Percentiles rank a stretch among this genome's conserved stretches.
phyloP scores from a whole-genome alignment of 1,140 invertebrate genomes.

The Wasmannia auropunctata region DNA sequence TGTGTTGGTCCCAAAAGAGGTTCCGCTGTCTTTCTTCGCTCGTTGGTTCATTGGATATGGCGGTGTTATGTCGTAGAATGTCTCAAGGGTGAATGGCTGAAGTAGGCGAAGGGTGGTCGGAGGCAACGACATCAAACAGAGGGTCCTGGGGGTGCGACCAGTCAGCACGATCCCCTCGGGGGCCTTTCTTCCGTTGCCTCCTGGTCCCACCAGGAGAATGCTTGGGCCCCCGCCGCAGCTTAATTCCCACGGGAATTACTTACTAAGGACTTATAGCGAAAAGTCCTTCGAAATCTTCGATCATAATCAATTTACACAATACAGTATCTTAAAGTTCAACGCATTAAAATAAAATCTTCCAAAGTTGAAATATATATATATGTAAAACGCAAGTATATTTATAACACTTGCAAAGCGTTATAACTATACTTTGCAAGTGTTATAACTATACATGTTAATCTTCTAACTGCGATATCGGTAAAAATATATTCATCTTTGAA shows the following conservation, averaged over 20 bases:
- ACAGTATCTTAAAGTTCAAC: neutral
- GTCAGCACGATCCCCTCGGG: conserved; percentile 77
- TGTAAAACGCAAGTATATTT: too few relatives aligned
- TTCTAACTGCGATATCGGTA: neutral
- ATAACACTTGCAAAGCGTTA: too few relatives aligned
- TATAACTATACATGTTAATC: neutral
- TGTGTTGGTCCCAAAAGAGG: conserved; percentile 12
- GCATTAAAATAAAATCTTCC: neutral
- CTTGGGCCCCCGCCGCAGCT: conserved; percentile 60
- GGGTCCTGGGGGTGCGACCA: conserved; percentile 78
- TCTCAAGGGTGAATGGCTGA: conserved; percentile 59
- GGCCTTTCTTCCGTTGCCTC: conserved; percentile 71
- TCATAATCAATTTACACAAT: neutral
- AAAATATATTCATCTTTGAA: neutral
- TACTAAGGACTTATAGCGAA: conserved; percentile 79
- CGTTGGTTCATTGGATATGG: conserved; percentile 38
- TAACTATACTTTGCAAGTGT: neutral
- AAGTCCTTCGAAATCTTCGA: neutral
- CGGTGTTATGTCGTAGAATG: conserved; percentile 45
- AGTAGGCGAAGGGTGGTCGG: conserved; percentile 47
- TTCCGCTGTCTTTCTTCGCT: conserved; percentile 13
- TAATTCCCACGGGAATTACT: conserved; percentile 84
- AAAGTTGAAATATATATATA: neutral
- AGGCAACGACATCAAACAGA: conserved; percentile 63
- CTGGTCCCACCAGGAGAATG: conserved; percentile 65